Conservation (phyloP, 1,140 invertebrate genomes). For the Apis mellifera region Amel_HAv3.1 CM009937.2:6830001-6830500, state of each 20-base stretch:
- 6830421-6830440: too few species aligned
- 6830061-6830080: slow-evolving; percentile 36
- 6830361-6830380: too few species aligned
- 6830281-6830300: not conserved
- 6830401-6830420: too few species aligned
- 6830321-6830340: too few species aligned
- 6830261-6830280: too few species aligned
- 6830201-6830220: slow-evolving; percentile 14
- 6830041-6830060: slow-evolving; percentile 36
- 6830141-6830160: slow-evolving; percentile 46
- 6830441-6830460: too few species aligned
- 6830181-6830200: slow-evolving; percentile 39
- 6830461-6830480: too few species aligned
- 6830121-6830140: slow-evolving; percentile 49
- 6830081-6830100: slow-evolving; percentile 17
- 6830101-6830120: slow-evolving; percentile 21
- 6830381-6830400: too few species aligned
- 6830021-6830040: not conserved
- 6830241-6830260: not conserved
- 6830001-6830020: too few species aligned
- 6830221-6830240: not conserved
- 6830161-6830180: slow-evolving; percentile 20
- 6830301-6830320: too few species aligned
- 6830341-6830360: too few species aligned
- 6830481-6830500: too few species aligned